These are phyloP conservation scores for Plectrocnemia conspersa DNA, from an alignment of 1,140 invertebrate species.

Conservation along the genomic window DNA sequence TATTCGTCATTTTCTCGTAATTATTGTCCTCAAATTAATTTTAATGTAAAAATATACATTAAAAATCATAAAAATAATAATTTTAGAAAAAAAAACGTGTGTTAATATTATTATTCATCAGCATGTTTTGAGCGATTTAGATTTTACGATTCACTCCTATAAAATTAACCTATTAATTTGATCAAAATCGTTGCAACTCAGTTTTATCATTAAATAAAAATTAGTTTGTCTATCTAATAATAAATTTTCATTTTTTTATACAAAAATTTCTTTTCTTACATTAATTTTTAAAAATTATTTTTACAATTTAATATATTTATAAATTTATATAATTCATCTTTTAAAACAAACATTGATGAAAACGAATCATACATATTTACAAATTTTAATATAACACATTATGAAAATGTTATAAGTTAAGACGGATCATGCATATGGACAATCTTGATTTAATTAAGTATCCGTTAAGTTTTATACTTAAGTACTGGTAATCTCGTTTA, in stretches of 20 bases:
- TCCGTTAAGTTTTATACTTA: background rate
- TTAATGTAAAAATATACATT: too few species aligned
- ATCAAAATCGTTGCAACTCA: conserved; percentile 11
- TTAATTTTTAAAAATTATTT: background rate
- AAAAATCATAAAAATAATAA: too few species aligned
- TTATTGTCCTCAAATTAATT: conserved; percentile 7
- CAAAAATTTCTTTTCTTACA: background rate
- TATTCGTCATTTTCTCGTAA: conserved; percentile 31
- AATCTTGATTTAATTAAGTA: background rate
- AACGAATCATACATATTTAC: conserved; percentile 1
- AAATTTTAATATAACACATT: conserved; percentile 2
- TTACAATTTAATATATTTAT: conserved; percentile 12
- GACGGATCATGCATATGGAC: background rate
- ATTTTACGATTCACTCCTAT: conserved; percentile 5
- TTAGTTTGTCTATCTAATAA: background rate
- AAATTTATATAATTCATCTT: background rate
- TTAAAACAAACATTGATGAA: conserved; percentile 6
- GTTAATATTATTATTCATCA: background rate
- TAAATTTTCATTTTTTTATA: conserved; percentile 10
- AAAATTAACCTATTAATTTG: background rate
- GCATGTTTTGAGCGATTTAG: background rate
- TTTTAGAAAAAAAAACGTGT: background rate
- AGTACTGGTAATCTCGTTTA: background rate
- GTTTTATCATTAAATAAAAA: conserved; percentile 7
- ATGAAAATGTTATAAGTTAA: background rate